These are phyloP conservation scores for Apus apus DNA, from an alignment of 2,113 vertebrate genomes.

Conservation along the genomic window DNA sequence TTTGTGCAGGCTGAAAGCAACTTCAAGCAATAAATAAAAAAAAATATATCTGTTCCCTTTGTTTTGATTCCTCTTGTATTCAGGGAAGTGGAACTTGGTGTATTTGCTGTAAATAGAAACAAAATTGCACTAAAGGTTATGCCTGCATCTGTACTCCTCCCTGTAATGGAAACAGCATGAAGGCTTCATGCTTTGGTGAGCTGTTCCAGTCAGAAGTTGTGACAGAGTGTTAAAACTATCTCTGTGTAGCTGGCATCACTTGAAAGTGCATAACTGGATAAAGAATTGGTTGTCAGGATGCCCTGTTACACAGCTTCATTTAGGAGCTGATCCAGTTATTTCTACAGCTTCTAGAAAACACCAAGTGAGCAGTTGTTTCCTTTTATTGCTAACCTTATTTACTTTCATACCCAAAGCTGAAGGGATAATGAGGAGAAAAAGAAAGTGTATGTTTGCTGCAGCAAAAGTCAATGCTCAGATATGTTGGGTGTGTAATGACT, in stretches of 20 bases:
- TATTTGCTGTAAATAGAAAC: background rate
- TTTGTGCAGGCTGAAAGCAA: background rate
- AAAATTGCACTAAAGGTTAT: background rate
- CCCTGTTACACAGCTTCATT: background rate
- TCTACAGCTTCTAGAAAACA: background rate
- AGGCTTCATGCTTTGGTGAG: background rate
- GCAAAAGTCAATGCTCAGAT: background rate
- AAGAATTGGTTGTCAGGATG: background rate
- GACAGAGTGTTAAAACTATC: background rate
- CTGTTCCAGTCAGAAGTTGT: background rate
- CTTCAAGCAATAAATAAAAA: background rate
- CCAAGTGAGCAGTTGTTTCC: background rate
- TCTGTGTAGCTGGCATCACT: background rate
- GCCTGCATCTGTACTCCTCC: background rate
- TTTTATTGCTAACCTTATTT: background rate
- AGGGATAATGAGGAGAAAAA: background rate
- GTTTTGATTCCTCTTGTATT: slow-evolving; percentile 2
- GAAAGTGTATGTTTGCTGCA: background rate
- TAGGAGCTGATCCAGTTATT: background rate
- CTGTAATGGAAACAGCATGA: background rate
- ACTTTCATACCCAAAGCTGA: background rate
- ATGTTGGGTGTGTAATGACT: background rate
- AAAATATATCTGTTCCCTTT: background rate
- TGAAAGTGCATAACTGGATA: background rate
- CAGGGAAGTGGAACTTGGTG: background rate